These are phyloP conservation scores for Norana najaformis DNA, from an alignment of 2,888 invertebrate genomes.

Conservation along the genomic window DNA sequence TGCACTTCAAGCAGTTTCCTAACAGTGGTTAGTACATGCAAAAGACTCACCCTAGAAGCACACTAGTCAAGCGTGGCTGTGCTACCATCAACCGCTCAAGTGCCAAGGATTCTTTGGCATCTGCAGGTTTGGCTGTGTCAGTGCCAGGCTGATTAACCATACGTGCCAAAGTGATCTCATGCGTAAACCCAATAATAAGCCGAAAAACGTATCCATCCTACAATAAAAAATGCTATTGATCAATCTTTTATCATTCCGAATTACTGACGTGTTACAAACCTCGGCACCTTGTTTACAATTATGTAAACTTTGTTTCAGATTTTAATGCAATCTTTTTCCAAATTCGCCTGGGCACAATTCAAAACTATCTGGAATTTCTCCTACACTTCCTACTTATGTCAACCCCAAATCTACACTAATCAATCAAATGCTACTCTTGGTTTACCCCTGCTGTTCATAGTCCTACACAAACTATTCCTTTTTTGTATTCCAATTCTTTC, in stretches of 20 bases:
- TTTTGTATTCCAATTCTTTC: neutral
- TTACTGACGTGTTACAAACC: neutral
- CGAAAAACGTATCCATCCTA: constrained; percentile 22
- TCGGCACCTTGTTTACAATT: neutral
- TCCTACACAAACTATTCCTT: neutral
- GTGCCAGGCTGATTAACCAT: neutral
- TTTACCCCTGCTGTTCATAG: neutral
- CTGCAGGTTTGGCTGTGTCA: neutral
- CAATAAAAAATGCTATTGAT: neutral
- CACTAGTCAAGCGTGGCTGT: neutral
- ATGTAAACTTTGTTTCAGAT: neutral
- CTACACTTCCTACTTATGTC: neutral
- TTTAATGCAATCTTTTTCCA: neutral
- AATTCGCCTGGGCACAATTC: neutral
- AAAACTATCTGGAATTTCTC: neutral
- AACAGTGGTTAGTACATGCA: neutral
- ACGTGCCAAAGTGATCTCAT: neutral
- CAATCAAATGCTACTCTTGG: neutral
- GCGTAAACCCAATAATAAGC: neutral
- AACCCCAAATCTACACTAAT: neutral
- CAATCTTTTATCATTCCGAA: neutral
- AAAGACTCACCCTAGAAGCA: neutral
- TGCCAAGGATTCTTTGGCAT: constrained; percentile 18
- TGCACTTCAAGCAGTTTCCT: neutral
- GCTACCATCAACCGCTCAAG: constrained; percentile 6